phyloP scores from a whole-genome alignment of 2,797 vertebrate genomes.

The Epinephelus awoara region DNA sequence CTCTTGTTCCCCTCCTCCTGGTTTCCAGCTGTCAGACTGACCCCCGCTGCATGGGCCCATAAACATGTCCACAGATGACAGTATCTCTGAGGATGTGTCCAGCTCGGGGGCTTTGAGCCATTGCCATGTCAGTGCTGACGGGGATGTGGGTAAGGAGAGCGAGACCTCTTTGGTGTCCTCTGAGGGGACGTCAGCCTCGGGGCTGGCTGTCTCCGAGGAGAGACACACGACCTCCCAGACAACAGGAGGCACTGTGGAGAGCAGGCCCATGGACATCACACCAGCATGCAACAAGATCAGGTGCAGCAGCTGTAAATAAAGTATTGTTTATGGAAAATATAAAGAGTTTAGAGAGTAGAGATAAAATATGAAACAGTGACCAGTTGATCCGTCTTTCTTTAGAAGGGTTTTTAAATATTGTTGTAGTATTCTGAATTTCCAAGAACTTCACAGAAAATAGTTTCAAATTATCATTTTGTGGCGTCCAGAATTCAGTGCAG shows the following conservation, averaged over 20 bases:
- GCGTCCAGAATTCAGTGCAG: too few relatives aligned
- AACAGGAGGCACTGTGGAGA: slow-evolving; percentile 77
- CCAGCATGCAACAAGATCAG: slow-evolving; percentile 86
- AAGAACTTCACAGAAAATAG: neutral
- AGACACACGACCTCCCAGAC: slow-evolving; percentile 80
- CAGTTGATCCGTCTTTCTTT: neutral
- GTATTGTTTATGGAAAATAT: neutral
- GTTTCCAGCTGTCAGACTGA: slow-evolving; percentile 72
- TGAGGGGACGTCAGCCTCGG: slow-evolving; percentile 83
- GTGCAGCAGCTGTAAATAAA: slow-evolving; percentile 43
- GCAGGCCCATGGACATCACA: slow-evolving; percentile 71
- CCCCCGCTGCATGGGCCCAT: slow-evolving; percentile 75
- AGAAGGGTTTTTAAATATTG: neutral
- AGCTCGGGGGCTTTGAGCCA: slow-evolving; percentile 83
- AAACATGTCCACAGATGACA: slow-evolving; percentile 90
- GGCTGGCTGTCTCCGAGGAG: slow-evolving; percentile 83
- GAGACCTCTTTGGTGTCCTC: slow-evolving; percentile 84
- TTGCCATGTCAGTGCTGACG: slow-evolving; percentile 75
- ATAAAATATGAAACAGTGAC: neutral
- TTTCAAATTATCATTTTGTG: neutral
- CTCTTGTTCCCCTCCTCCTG: slow-evolving; percentile 5
- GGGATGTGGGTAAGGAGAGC: slow-evolving; percentile 75
- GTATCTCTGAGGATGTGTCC: slow-evolving; percentile 88
- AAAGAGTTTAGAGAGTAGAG: neutral
- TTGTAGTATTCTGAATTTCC: neutral